Evolutionary conservation across 2,797 vertebrate genomes (phyloP).

Genomic region (Leuciscus waleckii): DNA sequence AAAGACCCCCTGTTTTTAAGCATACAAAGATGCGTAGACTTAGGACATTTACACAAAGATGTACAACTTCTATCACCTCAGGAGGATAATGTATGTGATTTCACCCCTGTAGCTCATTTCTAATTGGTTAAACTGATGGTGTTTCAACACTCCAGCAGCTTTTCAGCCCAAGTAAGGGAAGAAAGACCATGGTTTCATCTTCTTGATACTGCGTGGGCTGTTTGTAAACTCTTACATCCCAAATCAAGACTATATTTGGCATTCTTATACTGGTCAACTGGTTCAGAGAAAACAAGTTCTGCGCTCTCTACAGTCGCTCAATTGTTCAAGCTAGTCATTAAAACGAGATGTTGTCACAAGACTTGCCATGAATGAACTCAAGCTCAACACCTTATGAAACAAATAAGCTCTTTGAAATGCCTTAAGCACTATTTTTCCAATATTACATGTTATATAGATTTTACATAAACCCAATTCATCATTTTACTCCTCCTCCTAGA

Average conservation of each 20-base stretch:
- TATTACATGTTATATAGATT: not conserved
- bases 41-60: no score
- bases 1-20: no score
- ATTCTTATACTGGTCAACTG: not conserved
- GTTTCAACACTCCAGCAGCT: not conserved
- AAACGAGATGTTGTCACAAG: not conserved
- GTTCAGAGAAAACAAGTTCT: not conserved
- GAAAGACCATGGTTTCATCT: not conserved
- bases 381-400: slow-evolving; percentile 27
- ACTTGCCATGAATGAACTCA: not conserved
- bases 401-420: not conserved
- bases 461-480: not conserved
- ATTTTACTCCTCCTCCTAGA: slow-evolving; percentile 63
- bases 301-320: not conserved
- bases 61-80: no score
- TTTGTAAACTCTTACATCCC: not conserved
- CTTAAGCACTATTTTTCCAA: not conserved
- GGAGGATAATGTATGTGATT: no score
- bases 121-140: not conserved
- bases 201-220: not conserved
- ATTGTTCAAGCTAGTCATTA: slow-evolving; percentile 22
- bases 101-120: not conserved
- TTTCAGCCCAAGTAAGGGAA: not conserved
- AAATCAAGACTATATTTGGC: not conserved
- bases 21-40: no score